Base-by-base conservation (phyloP, 1,140 invertebrate genomes). In the Lasioglossum baleicum region DNA sequence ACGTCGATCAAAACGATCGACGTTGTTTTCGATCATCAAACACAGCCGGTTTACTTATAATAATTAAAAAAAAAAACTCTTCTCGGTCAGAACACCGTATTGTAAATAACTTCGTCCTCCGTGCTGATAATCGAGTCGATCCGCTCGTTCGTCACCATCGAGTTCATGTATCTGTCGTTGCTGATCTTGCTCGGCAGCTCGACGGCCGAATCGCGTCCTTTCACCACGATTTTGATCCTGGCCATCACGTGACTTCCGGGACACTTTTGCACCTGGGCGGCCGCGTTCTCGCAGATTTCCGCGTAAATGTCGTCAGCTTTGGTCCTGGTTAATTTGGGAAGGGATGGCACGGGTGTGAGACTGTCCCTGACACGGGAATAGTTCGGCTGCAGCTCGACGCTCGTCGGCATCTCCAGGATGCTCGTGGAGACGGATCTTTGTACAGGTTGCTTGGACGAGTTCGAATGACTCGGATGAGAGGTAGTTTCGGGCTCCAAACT, bases 351-450 rank as follows among this genome's bases (percentile, higher is more conserved):
- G 13, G 91, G 90, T 7, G 89, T 89, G 17, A 93, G 82, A 70
- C 92, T 93, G 74, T 93, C 92, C 15, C 88, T 78, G 17, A 93
- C 92, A 0, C 88, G 80, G 8, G 90, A 90, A 71, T 92, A 92
- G 80, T 91, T 88, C 2, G 92, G 90, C 48, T 92, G 89, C 2
- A 92, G 72, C 65, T 92, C 91, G 61, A 92, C 87, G 67, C 88
- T 87, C 1, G 86, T 75, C 13, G 90, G 90, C 44, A 92, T 86
- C 65, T 92, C 91, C 42, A 93, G 83, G 15, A 92, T 89, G 70
- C 92, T 92, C 0, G 92, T 92, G 0, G 92, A 93, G 3, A 92
- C 87, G 0, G 92, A 93, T 73, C 92, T 87, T 65, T 93, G 92
- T 13, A 93, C 92, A 35, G 90, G 89, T 58, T 90, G 91, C 75